Evolutionary conservation across 37 sponge, comb jelly and placozoan genomes (phyloP).

Genomic region (Chondrosia reniformis): DNA sequence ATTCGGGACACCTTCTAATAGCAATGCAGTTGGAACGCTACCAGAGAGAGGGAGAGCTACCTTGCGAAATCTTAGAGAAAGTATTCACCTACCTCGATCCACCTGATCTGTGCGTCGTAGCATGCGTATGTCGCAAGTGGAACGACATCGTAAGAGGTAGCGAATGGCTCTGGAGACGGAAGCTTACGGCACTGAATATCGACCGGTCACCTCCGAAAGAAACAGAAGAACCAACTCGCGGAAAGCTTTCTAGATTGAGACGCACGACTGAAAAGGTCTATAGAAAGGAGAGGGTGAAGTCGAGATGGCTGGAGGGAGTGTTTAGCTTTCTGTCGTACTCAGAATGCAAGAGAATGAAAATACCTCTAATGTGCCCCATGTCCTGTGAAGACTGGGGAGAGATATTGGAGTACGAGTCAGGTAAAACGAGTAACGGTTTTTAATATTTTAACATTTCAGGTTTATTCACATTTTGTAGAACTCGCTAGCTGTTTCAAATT

Average conservation of each 20-base stretch:
- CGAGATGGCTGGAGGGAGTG: not conserved
- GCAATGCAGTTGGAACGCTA: too few species aligned
- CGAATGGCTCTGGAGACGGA: not conserved
- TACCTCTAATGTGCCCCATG: not conserved
- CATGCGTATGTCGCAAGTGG: not conserved
- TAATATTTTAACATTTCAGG: too few species aligned
- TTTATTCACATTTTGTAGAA: too few species aligned
- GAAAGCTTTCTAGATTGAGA: too few species aligned
- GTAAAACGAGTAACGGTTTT: too few species aligned
- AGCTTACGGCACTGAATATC: not conserved
- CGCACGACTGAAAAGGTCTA: too few species aligned
- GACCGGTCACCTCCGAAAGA: not conserved
- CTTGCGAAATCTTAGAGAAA: not conserved
- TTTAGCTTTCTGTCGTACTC: not conserved
- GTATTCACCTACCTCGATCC: not conserved
- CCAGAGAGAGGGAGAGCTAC: too few species aligned
- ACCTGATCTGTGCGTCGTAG: not conserved
- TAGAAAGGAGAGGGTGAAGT: not conserved
- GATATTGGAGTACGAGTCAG: too few species aligned
- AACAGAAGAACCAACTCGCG: too few species aligned
- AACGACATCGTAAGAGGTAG: not conserved
- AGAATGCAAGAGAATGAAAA: not conserved
- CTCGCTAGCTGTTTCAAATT: too few species aligned
- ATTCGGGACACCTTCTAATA: too few species aligned
- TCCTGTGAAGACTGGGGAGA: not conserved